Percentiles rank a stretch among this genome's conserved stretches.
Evolutionary conservation across 2,888 invertebrate genomes (phyloP).

Genomic region (Meiosimyza decipiens): DNA sequence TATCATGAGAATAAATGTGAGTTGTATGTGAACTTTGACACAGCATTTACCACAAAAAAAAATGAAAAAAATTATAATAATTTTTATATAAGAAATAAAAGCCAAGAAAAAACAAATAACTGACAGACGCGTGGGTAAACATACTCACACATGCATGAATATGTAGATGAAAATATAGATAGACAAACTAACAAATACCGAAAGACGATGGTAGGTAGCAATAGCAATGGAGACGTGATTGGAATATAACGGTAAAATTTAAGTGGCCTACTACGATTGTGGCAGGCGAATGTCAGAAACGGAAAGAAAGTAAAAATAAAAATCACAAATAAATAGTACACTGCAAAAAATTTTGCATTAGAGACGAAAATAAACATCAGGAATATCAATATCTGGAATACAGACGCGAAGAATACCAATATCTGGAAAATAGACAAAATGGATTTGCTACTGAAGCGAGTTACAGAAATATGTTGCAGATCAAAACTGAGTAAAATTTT

Average conservation of each 20-base stretch:
- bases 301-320: slow-evolving; percentile 51
- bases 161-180: neutral
- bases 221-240: slow-evolving; percentile 50
- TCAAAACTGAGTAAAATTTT: too few species aligned
- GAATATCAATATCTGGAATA: too few species aligned
- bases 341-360: slow-evolving; percentile 11
- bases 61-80: neutral
- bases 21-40: slow-evolving; percentile 41
- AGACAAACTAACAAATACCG: neutral
- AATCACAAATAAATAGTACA: slow-evolving; percentile 53
- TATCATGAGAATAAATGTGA: slow-evolving; percentile 45
- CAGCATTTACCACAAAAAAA: slow-evolving; percentile 35
- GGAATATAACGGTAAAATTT: slow-evolving; percentile 56
- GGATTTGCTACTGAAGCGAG: too few species aligned
- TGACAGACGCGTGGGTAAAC: slow-evolving; percentile 7
- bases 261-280: slow-evolving; percentile 48
- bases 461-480: too few species aligned
- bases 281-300: neutral
- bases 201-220: neutral
- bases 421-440: too few species aligned
- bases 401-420: too few species aligned
- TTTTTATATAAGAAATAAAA: slow-evolving; percentile 46
- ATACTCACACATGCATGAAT: neutral
- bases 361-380: too few species aligned
- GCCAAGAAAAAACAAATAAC: slow-evolving; percentile 11